A percentile compares a stretch with the other conserved stretches of the same genome.
phyloP scores from a whole-genome alignment of 2,888 invertebrate species.

The Sphecodes monilicornis region DNA sequence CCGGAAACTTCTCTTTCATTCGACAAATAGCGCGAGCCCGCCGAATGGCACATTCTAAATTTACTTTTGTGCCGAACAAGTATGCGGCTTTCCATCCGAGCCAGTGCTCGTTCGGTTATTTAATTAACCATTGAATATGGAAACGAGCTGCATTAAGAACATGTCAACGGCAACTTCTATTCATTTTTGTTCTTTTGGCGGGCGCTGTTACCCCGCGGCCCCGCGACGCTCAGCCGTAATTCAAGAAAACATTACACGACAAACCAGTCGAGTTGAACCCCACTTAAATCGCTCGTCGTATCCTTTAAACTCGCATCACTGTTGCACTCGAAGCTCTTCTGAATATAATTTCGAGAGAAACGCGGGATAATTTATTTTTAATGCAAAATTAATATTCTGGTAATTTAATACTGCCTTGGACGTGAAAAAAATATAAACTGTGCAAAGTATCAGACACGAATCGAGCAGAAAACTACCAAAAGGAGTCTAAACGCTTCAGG shows the following conservation, averaged over 20 bases:
- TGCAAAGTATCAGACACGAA: neutral
- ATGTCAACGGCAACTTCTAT: conserved; percentile 28
- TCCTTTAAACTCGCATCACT: neutral
- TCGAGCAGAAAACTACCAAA: too few relatives aligned
- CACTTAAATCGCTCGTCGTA: conserved; percentile 16
- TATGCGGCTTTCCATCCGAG: conserved; percentile 26
- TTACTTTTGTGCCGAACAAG: conserved; percentile 38
- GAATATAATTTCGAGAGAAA: neutral
- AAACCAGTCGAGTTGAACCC: neutral
- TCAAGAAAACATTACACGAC: conserved; percentile 6
- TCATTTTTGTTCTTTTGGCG: neutral
- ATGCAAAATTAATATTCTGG: neutral
- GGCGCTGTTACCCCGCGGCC: neutral
- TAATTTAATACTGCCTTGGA: neutral
- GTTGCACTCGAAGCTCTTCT: neutral
- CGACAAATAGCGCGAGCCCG: conserved; percentile 27
- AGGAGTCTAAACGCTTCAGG: too few relatives aligned
- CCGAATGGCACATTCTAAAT: conserved; percentile 44
- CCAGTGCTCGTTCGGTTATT: conserved; percentile 32
- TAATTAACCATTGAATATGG: conserved; percentile 54
- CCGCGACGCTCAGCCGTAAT: neutral
- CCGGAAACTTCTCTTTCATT: conserved; percentile 36
- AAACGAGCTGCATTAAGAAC: conserved; percentile 43
- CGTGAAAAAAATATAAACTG: neutral
- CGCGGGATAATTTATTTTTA: neutral